Conservation (phyloP, 2,113 vertebrate genomes). For the Apaloderma vittatum region DNA sequence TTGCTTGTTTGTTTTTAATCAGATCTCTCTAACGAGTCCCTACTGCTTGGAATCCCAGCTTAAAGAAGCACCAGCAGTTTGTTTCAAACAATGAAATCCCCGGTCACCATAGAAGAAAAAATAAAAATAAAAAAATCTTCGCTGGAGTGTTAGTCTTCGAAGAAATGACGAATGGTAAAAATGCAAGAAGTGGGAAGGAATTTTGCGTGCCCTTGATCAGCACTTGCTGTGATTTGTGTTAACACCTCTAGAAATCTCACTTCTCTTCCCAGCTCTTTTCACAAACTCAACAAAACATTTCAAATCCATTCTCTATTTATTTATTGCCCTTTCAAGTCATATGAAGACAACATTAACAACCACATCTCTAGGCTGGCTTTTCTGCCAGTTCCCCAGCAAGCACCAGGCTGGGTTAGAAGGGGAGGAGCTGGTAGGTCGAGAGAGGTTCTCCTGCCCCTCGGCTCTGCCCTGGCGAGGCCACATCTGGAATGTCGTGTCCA, state of each 20-base stretch:
- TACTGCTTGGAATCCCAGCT: neutral
- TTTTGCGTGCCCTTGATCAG: neutral
- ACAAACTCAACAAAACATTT: neutral
- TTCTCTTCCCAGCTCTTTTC: neutral
- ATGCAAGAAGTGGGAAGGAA: neutral
- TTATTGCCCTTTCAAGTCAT: neutral
- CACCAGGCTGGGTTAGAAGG: fast-evolving
- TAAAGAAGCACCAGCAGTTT: neutral
- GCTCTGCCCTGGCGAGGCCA: too few relatives aligned
- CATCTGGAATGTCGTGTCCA: too few relatives aligned
- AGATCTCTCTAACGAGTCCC: neutral
- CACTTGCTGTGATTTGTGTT: neutral
- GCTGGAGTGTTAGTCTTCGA: neutral
- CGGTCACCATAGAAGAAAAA: neutral
- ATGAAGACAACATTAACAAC: neutral
- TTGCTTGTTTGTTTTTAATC: neutral
- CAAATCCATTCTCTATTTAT: neutral
- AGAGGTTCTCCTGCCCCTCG: too few relatives aligned
- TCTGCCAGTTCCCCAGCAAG: neutral
- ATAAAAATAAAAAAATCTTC: neutral
- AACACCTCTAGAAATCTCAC: neutral
- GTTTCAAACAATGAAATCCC: neutral
- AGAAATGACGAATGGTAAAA: neutral
- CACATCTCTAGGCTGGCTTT: neutral
- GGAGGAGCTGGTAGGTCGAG: too few relatives aligned